Evolutionary conservation across 2,888 invertebrate species (phyloP), one percentile per base, ranked within the genome.

Genomic region (Stegana nigrithorax): DNA sequence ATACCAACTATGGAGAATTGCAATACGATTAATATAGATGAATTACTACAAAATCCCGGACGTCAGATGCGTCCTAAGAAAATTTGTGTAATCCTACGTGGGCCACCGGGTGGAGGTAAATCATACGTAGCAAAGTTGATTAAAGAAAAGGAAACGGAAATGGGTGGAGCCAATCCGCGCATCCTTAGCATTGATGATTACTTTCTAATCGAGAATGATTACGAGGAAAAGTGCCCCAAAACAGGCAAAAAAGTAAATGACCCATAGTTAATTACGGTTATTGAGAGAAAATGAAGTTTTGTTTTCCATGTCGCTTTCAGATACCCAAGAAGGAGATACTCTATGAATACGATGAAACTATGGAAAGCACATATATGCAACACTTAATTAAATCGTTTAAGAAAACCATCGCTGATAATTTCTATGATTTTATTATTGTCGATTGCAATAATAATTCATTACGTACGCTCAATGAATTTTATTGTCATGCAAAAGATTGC

Each of bases 171-270:
- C 62, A 92, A 95, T n/a, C 96, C 94, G 0, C 89, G 97, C 71
- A 95, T 98, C 79, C 88, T 98, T 80, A 96, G 95, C 65, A 89
- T 98, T 65, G 97, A 98, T 84, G 97, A 98, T 86, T 98, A 98
- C 86, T 98, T 97, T 81, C 92, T 97, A 89, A 91, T 93, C 64
- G 95, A 95, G 85, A 90, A 91, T 64, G 95, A 94, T 85, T 89
- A 90, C 70, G 91, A 91, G 27, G 84, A 83, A 60, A 81, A 81
- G 56, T 85, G 85, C 63, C 80, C 83, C 0, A 84, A 83, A 70
- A 85, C 85, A 36, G 84, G 84, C 19, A 82, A 83, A 63, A 85
- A 83, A 78, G 83, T 81, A 32, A 69, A 71, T 66, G 8, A n/a
- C n/a, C n/a, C 14, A 39, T 10, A 4, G n/a, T n/a, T n/a, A n/a